Conservation (phyloP, 2,113 vertebrate species). For the Myanophis thanlyinensis region DNA sequence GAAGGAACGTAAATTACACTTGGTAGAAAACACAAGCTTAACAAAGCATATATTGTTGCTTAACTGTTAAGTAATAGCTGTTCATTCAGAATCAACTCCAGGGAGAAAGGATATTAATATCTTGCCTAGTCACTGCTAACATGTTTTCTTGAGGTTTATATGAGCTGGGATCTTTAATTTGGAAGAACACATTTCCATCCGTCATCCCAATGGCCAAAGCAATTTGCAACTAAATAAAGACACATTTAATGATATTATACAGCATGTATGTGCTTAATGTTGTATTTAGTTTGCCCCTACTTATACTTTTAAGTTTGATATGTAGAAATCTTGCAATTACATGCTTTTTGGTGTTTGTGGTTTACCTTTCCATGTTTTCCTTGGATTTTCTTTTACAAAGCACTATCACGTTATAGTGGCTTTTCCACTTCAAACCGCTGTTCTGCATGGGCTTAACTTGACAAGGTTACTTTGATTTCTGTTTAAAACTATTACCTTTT, state of each 20-base stretch:
- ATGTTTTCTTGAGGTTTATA: background rate
- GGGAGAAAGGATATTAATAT: background rate
- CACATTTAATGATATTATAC: background rate
- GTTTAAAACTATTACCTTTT: slow-evolving; percentile 53
- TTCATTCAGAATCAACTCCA: background rate
- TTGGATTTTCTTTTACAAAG: slow-evolving; percentile 51
- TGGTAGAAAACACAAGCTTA: background rate
- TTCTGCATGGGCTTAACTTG: slow-evolving; percentile 75
- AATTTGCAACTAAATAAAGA: background rate
- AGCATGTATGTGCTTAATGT: background rate
- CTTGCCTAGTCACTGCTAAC: background rate
- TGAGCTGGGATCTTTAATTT: background rate
- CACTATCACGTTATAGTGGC: slow-evolving; percentile 33
- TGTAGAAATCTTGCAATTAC: slow-evolving; percentile 50
- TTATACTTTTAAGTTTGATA: slow-evolving; percentile 43
- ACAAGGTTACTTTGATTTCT: slow-evolving; percentile 67
- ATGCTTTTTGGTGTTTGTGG: slow-evolving; percentile 39
- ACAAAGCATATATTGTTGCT: background rate
- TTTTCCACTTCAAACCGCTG: slow-evolving; percentile 67
- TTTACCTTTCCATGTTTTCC: slow-evolving; percentile 3
- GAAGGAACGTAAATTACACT: background rate
- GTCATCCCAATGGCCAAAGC: background rate
- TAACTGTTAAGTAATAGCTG: background rate
- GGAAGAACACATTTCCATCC: background rate
- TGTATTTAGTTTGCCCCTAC: too few species aligned